A percentile compares a stretch with the other conserved stretches of the same genome.
phyloP scores from a whole-genome alignment of 2,113 vertebrate genomes.

The Microtus montanus region DNA sequence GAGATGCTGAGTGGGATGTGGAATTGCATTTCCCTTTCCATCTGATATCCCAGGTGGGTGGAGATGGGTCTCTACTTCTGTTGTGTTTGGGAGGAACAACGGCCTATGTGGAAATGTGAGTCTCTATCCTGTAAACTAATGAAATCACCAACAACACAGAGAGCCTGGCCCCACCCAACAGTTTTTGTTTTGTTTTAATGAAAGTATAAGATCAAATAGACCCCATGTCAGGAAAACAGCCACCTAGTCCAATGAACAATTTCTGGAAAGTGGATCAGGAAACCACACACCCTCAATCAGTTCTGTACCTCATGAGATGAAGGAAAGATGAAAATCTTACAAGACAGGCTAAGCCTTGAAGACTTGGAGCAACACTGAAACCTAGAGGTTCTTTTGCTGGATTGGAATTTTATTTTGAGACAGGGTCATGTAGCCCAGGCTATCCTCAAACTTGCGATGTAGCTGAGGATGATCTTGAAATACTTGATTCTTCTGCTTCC shows the following conservation, averaged over 20 bases:
- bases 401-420: background rate
- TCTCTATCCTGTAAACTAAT: background rate
- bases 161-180: background rate
- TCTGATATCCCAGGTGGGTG: background rate
- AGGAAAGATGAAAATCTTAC: background rate
- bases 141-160: background rate
- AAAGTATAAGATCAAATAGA: background rate
- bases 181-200: background rate
- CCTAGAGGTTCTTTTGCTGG: background rate
- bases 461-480: background rate
- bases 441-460: background rate
- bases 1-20: background rate
- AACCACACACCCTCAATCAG: background rate
- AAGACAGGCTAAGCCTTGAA: background rate
- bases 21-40: background rate
- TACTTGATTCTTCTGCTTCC: background rate
- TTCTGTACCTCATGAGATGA: background rate
- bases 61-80: background rate
- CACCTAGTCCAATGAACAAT: background rate
- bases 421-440: background rate
- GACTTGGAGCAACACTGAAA: background rate
- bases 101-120: background rate
- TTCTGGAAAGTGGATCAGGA: background rate
- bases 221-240: background rate
- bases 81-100: background rate